Evolutionary conservation across 2,888 invertebrate species (phyloP).

Genomic region (Melanostoma mellinum): DNA sequence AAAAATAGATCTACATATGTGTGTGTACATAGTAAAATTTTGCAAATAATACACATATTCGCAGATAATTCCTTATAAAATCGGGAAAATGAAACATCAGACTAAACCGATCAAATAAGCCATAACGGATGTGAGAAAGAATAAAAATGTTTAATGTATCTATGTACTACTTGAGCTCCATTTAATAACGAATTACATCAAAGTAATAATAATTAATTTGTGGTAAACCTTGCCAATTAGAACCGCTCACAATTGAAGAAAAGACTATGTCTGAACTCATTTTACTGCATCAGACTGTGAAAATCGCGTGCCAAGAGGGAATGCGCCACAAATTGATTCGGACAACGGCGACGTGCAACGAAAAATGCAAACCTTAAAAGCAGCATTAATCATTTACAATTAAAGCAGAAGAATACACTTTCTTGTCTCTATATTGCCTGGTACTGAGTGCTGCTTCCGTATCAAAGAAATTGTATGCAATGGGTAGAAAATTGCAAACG

Average conservation of each 20-base stretch:
- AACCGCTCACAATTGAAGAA: constrained; percentile 38
- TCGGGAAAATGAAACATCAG: neutral
- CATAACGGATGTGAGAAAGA: constrained; percentile 7
- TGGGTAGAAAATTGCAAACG: too few species aligned
- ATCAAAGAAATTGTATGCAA: constrained; percentile 12
- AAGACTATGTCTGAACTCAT: constrained; percentile 51
- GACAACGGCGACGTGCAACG: constrained; percentile 51
- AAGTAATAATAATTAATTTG: constrained; percentile 38
- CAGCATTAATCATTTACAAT: constrained; percentile 67
- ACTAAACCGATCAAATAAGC: constrained; percentile 10
- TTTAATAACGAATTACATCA: constrained; percentile 42
- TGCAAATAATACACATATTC: too few species aligned
- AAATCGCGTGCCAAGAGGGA: constrained; percentile 66
- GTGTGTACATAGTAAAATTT: too few species aligned
- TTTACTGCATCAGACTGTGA: constrained; percentile 69
- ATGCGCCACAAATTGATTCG: constrained; percentile 57
- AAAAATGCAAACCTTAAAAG: constrained; percentile 50
- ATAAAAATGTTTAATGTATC: constrained; percentile 38
- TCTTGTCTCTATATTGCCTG: constrained; percentile 37
- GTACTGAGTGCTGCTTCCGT: neutral
- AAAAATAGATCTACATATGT: too few species aligned
- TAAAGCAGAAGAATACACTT: constrained; percentile 51
- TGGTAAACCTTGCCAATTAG: constrained; percentile 61
- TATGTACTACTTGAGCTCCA: constrained; percentile 16
- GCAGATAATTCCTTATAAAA: too few species aligned